Conservation (phyloP, 2,888 invertebrate genomes). For the Cheilosia vernalis region DNA sequence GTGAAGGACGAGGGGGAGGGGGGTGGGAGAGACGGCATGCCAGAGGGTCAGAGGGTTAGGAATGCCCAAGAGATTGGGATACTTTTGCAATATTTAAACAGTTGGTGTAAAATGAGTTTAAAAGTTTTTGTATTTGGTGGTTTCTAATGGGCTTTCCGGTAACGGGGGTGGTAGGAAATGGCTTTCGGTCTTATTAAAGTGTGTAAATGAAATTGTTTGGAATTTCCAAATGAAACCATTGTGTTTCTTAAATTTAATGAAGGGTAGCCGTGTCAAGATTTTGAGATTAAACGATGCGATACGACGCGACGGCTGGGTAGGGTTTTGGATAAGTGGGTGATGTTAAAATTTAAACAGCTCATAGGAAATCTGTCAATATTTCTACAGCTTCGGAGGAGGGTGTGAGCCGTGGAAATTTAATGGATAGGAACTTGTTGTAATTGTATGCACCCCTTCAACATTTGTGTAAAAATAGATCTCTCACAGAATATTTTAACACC, state of each 20-base stretch:
- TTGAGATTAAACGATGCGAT: not conserved
- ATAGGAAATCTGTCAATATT: not conserved
- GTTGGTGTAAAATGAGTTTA: constrained; percentile 73
- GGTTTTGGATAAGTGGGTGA: not conserved
- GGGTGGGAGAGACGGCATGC: not conserved
- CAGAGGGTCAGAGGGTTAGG: not conserved
- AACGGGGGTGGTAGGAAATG: not conserved
- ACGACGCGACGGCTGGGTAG: not conserved
- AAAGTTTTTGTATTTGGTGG: constrained; percentile 72
- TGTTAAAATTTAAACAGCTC: not conserved
- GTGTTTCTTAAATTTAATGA: constrained; percentile 45
- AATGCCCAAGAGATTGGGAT: constrained; percentile 51
- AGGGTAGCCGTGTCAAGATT: constrained; percentile 12
- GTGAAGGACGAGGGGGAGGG: not conserved
- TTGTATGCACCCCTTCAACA: no score
- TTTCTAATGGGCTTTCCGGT: constrained; percentile 53
- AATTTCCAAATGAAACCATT: constrained; percentile 63
- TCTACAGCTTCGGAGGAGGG: no score
- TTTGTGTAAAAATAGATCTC: no score
- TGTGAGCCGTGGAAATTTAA: no score
- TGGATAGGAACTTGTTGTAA: no score
- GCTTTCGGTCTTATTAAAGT: constrained; percentile 62
- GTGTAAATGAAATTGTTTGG: constrained; percentile 67
- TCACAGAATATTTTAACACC: no score
- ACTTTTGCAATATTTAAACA: constrained; percentile 72